Evolutionary conservation across 2,797 vertebrate genomes (phyloP), one percentile per base, ranked within the genome.

Genomic region (Leptoclinus maculatus): DNA sequence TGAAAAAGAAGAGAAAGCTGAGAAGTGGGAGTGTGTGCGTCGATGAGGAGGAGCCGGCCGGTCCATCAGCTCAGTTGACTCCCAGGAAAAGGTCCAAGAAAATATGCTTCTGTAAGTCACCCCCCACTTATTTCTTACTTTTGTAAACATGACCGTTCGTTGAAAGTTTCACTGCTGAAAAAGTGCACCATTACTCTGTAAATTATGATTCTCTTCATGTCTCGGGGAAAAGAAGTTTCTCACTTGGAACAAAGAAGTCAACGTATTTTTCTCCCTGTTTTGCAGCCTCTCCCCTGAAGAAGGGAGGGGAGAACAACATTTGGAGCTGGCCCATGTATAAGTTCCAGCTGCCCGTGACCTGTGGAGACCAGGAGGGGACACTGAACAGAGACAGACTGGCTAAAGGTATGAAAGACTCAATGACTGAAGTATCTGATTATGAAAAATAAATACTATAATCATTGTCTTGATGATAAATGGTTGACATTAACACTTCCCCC

Each of bases 261-360:
- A n/a, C 19, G 14, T n/a, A 34, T 53, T 38, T 11, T 21, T 27
- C 25, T 67, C 27, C 12, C 23, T 25, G n/a, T 64, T 68, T 71
- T 23, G 4, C 80, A 96, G 95, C 53, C 7, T 66, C 92, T 69
- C 84, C 89, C 0, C 7, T 89, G 36, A 94, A 87, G 67, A 92
- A 83, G 21, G 92, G 90, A 65, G 76, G 87, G 34, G 80, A 70
- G 3, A 45, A 3, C 0, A 78, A 88, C 1, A 85, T 94, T 25
- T 94, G 93, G 94, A 92, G 0, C 0, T 95, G 83, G 90, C 34
- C 73, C 2, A 0, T 94, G 0, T 94, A 75, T 67, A 92, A 90
- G 83, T 25, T 0, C 16, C 80, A 82, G 32, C 79, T 95, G 0
- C 93, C 91, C 6, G 91, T 95, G 68, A 93, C 69, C 1, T 96